Evolutionary conservation across 1,140 invertebrate species (phyloP).

Genomic region (Babylonia areolata): DNA sequence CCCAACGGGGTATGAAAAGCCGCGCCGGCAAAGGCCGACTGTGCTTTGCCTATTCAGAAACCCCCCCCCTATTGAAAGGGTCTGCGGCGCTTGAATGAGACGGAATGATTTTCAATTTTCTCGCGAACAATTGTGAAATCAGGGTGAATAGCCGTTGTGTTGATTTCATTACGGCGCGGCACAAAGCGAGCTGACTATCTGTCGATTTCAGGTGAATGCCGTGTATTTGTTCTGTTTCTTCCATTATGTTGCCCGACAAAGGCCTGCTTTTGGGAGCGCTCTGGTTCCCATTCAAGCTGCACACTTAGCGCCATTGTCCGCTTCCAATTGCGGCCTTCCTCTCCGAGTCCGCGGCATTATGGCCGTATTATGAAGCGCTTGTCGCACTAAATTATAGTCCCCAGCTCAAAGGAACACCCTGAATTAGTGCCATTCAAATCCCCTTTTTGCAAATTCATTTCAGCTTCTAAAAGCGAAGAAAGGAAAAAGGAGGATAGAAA

Average conservation of each 20-base stretch:
- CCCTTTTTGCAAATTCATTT: slow-evolving; percentile 45
- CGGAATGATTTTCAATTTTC: slow-evolving; percentile 75
- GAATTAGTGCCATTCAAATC: slow-evolving; percentile 45
- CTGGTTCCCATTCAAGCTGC: slow-evolving; percentile 66
- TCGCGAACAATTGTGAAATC: slow-evolving; percentile 68
- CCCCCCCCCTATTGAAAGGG: slow-evolving; percentile 47
- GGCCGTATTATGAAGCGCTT: slow-evolving; percentile 52
- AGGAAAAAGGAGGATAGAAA: neutral
- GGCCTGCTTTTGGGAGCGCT: slow-evolving; percentile 68
- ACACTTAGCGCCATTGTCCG: slow-evolving; percentile 57
- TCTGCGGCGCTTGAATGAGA: slow-evolving; percentile 56
- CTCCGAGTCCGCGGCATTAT: slow-evolving; percentile 75
- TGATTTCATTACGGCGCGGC: slow-evolving; percentile 70
- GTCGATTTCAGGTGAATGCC: slow-evolving; percentile 67
- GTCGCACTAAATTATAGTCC: slow-evolving; percentile 42
- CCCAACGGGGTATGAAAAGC: slow-evolving; percentile 62
- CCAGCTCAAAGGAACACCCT: slow-evolving; percentile 24
- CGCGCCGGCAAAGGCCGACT: slow-evolving; percentile 8
- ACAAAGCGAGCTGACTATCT: slow-evolving; percentile 66
- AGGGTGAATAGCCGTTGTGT: slow-evolving; percentile 63
- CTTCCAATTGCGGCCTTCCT: slow-evolving; percentile 70
- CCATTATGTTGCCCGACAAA: slow-evolving; percentile 72
- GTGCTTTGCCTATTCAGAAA: slow-evolving; percentile 42
- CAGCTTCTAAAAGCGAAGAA: slow-evolving; percentile 28
- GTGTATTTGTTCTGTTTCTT: slow-evolving; percentile 70